Base-by-base conservation (phyloP, 1,140 invertebrate species). In the Lutraria rhynchaena region DNA sequence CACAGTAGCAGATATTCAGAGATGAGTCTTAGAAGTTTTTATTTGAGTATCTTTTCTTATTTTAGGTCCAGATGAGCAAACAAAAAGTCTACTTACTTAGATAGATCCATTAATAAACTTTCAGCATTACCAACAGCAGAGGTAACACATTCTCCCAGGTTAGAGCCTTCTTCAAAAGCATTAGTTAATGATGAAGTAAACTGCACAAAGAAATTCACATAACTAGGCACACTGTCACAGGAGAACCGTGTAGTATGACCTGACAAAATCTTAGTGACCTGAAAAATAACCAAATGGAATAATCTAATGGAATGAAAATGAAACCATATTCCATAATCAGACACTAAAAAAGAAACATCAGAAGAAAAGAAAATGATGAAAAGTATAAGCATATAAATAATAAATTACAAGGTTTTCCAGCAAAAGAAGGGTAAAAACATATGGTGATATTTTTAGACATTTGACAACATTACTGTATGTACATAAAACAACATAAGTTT, bases 71-170 rank as follows among this genome's bases (percentile, higher is more conserved):
- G n/a, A n/a, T n/a, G n/a, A n/a, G n/a, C n/a, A n/a, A n/a, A n/a
- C n/a, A n/a, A n/a, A n/a, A n/a, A n/a, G n/a, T n/a, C n/a, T 27
- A 33, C 60, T 37, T 60, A 74, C 71, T 33, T 74, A 24, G 31
- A 41, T 41, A 58, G 24, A 46, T 74, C 71, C 22, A 24, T 41
- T 2, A 60, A 37, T 19, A 74, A 41, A 13, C 15, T 41, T 27
- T 33, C 53, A 13, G 55, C 29, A 11, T 55, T 31, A 24, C 11
- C 22, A 1, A 37, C 27, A 19, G 41, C 41, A 2, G 55, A 35
- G 1, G 29, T 33, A 13, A 74, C 22, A 57, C 71, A 74, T 33
- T 74, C 33, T 22, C 44, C 57, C 11, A 60, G 44, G 37, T 74
- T 74, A 13, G 55, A 61, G 15, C 37, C 37, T 74, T 22, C 35